Evolutionary conservation across 2,888 invertebrate genomes (phyloP).

Genomic region (Mimachlamys varia): DNA sequence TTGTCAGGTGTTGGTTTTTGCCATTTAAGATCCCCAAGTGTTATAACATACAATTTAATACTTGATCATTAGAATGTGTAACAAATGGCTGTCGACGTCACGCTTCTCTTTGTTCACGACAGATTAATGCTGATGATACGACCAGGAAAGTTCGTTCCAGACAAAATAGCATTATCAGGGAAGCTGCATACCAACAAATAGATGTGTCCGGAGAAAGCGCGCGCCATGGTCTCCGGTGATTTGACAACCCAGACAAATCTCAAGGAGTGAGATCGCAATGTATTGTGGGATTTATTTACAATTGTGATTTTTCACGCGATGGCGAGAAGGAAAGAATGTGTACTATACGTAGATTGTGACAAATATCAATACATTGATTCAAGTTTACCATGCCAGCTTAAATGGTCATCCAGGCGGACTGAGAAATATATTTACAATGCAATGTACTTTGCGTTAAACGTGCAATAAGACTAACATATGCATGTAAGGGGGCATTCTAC

Average conservation of each 20-base stretch:
- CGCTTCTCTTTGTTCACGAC: not conserved
- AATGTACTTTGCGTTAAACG: not conserved
- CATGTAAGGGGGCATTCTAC: no score
- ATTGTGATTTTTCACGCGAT: constrained; percentile 31
- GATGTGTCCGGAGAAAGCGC: not conserved
- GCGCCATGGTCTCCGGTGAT: not conserved
- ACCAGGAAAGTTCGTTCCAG: not conserved
- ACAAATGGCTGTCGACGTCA: not conserved
- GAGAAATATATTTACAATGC: not conserved
- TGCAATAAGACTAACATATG: not conserved
- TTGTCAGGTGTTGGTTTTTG: not conserved
- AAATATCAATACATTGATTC: constrained; percentile 13
- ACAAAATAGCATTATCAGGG: constrained; percentile 17
- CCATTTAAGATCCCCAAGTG: not conserved
- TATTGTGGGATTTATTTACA: constrained; percentile 22
- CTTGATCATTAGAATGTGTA: not conserved
- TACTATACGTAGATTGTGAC: constrained; percentile 10
- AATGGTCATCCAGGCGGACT: not conserved
- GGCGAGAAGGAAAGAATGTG: not conserved
- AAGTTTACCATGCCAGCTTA: not conserved
- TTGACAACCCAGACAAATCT: constrained; percentile 27
- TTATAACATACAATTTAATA: not conserved
- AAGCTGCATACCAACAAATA: constrained; percentile 13
- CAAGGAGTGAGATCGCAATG: not conserved
- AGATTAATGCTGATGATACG: not conserved